Conservation (phyloP, 1,140 invertebrate species). For the Mya arenaria region DNA sequence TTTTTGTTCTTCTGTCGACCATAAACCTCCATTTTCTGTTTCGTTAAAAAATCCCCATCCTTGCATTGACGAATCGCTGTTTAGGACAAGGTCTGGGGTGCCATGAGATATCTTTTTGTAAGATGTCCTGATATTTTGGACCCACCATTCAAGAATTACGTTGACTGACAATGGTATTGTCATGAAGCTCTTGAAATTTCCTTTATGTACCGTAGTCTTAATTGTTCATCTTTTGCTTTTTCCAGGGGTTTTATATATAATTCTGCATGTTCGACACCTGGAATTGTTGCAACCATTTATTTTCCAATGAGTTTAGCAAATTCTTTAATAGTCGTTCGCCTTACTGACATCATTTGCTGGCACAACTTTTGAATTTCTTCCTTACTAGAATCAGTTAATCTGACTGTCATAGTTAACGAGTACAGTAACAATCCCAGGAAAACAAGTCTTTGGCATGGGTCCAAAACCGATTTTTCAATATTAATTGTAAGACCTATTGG, state of each 20-base stretch:
- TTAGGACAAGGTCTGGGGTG: too few species aligned
- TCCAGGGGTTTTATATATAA: slow-evolving; percentile 14
- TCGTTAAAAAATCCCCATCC: not conserved
- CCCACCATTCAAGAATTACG: not conserved
- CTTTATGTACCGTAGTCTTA: slow-evolving; percentile 13
- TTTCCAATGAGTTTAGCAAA: slow-evolving; percentile 20
- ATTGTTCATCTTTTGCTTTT: slow-evolving; percentile 1
- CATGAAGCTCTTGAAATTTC: slow-evolving; percentile 22
- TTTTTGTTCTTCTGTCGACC: not conserved
- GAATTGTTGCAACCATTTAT: not conserved
- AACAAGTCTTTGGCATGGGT: slow-evolving; percentile 4
- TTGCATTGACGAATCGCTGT: not conserved
- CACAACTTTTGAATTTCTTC: too few species aligned
- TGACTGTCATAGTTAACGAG: not conserved
- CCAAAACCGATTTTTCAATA: slow-evolving; percentile 20
- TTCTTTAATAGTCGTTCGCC: not conserved
- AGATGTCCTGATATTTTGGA: not conserved
- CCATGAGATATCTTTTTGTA: too few species aligned
- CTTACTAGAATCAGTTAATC: not conserved
- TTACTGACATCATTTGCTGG: not conserved
- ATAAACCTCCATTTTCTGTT: not conserved
- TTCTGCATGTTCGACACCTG: slow-evolving; percentile 10
- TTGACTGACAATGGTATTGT: not conserved
- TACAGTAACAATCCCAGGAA: slow-evolving; percentile 3
- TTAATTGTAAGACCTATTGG: too few species aligned